Conservation (phyloP, 2,113 vertebrate genomes). For the Siniperca chuatsi region DNA sequence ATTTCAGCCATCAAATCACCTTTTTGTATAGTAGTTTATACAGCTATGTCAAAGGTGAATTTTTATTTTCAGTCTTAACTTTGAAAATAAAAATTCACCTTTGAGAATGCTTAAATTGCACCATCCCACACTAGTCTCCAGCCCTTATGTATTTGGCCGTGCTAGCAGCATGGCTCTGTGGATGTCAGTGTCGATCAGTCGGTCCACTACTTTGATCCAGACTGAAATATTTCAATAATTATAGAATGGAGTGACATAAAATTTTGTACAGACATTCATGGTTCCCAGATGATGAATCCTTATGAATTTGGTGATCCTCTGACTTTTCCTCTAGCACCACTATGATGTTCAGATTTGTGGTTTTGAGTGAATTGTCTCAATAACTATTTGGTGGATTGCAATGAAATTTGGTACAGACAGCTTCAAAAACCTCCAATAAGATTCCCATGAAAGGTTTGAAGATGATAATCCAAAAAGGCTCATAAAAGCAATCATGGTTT, state of each 20-base stretch:
- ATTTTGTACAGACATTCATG: background rate
- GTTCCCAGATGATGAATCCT: background rate
- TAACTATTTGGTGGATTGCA: too few relatives aligned
- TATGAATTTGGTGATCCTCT: background rate
- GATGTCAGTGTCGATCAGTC: too few relatives aligned
- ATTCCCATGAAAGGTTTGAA: background rate
- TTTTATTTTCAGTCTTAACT: background rate
- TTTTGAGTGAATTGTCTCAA: background rate
- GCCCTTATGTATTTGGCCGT: background rate
- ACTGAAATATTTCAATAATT: background rate
- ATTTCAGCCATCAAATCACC: background rate
- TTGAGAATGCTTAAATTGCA: background rate
- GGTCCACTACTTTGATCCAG: background rate
- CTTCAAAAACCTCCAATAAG: background rate
- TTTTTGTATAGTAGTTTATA: background rate
- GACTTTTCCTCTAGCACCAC: background rate
- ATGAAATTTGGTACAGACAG: background rate
- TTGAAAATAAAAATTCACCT: too few relatives aligned
- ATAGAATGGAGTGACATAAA: background rate
- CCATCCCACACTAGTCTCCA: background rate
- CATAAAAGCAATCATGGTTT: background rate
- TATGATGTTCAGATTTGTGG: background rate
- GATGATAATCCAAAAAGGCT: background rate
- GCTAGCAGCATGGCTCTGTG: background rate
- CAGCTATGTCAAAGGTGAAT: background rate